phyloP scores from a whole-genome alignment of 2,888 invertebrate genomes.

The Agriopis aurantiaria region DNA sequence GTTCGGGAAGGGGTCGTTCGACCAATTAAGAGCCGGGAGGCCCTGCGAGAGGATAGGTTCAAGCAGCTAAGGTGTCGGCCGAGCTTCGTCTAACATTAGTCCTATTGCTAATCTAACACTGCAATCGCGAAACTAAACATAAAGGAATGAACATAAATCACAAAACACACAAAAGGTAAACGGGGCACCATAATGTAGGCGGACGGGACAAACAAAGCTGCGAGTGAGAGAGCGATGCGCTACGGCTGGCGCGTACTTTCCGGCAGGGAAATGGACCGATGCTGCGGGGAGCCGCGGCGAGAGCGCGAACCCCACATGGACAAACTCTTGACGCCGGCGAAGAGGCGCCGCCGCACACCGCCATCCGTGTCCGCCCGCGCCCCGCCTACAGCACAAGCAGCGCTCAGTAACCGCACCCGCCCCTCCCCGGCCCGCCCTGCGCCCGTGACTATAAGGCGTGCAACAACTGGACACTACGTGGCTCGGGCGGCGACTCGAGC shows the following conservation, averaged over 20 bases:
- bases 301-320: slow-evolving; percentile 91
- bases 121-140: slow-evolving; percentile 75
- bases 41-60: slow-evolving; percentile 71
- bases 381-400: slow-evolving; percentile 82
- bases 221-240: slow-evolving; percentile 79
- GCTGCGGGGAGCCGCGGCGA: slow-evolving; percentile 90
- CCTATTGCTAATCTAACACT: slow-evolving; percentile 80
- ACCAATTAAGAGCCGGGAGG: slow-evolving; percentile 35
- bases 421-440: slow-evolving; percentile 62
- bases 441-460: slow-evolving; percentile 80
- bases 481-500: slow-evolving; percentile 76
- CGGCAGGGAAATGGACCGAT: slow-evolving; percentile 94
- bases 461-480: slow-evolving; percentile 81
- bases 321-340: slow-evolving; percentile 93
- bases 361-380: slow-evolving; percentile 87
- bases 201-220: slow-evolving; percentile 83
- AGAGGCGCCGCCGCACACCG: slow-evolving; percentile 91
- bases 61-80: slow-evolving; percentile 78
- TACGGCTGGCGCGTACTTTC: slow-evolving; percentile 90
- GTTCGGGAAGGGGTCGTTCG: slow-evolving; percentile 30
- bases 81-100: slow-evolving; percentile 77
- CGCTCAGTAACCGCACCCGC: slow-evolving; percentile 76
- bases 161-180: slow-evolving; percentile 79
- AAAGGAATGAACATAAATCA: slow-evolving; percentile 69
- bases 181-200: slow-evolving; percentile 73